Conservation (phyloP, 1,140 invertebrate genomes). For the Euschistus heros region DNA sequence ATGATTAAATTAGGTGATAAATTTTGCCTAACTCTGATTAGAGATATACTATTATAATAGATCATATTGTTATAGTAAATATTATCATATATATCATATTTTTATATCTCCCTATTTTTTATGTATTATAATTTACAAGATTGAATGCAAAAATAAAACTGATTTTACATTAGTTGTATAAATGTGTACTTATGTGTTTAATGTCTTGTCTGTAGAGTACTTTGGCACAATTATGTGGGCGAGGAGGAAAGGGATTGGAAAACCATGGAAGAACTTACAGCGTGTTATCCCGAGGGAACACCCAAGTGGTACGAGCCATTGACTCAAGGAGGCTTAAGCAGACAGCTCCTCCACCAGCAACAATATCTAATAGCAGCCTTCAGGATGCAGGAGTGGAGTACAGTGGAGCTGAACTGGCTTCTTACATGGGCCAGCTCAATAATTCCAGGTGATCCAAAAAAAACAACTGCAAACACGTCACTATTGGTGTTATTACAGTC, state of each 20-base stretch:
- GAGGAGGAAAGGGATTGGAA: conserved; percentile 31
- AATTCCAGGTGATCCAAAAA: conserved; percentile 12
- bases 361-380: conserved; percentile 59
- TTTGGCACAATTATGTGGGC: conserved; percentile 37
- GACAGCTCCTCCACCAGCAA: conserved; percentile 9
- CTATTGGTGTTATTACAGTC: too few species aligned
- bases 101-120: too few species aligned
- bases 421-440: conserved; percentile 30
- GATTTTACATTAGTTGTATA: too few species aligned
- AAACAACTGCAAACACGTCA: too few species aligned
- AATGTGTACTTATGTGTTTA: not conserved
- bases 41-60: too few species aligned
- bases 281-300: conserved; percentile 21
- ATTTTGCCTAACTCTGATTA: too few species aligned
- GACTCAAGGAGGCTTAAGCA: not conserved
- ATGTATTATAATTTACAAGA: too few species aligned
- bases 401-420: conserved; percentile 42
- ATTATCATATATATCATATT: too few species aligned
- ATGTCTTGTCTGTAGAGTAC: conserved; percentile 33
- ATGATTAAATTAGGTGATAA: too few species aligned
- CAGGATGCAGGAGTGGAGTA: conserved; percentile 53
- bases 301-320: conserved; percentile 2
- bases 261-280: conserved; percentile 28
- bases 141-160: too few species aligned
- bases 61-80: too few species aligned